These are phyloP conservation scores for Grus americana DNA, from an alignment of 2,113 vertebrate species.

Conservation along the genomic window DNA sequence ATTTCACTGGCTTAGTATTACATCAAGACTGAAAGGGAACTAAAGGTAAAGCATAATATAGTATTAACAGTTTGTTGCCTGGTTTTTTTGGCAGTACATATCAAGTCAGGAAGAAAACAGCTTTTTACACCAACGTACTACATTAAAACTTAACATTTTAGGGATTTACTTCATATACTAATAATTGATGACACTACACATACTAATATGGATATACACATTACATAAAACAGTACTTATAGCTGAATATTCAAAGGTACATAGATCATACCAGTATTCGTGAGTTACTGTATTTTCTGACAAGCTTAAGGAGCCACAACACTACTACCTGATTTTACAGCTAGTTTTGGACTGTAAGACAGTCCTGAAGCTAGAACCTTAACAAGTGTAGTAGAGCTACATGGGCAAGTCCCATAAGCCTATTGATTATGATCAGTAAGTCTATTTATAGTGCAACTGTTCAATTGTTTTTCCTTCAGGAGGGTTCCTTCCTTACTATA, in stretches of 20 bases:
- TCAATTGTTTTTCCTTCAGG: neutral
- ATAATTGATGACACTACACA: rapidly evolving
- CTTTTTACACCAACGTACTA: rapidly evolving
- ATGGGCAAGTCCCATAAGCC: neutral
- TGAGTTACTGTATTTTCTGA: rapidly evolving
- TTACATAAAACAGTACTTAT: rapidly evolving
- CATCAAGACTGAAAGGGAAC: neutral
- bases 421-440: neutral
- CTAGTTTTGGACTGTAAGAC: neutral
- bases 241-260: neutral
- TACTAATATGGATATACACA: rapidly evolving
- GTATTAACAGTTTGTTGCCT: neutral
- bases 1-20: neutral
- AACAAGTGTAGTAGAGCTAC: neutral
- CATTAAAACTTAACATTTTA: neutral
- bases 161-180: neutral
- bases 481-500: neutral
- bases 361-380: neutral
- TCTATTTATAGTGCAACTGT: neutral
- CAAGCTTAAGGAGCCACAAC: neutral
- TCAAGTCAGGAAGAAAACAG: neutral
- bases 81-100: neutral
- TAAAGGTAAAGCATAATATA: neutral
- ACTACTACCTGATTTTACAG: neutral
- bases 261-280: neutral